phyloP scores from a whole-genome alignment of 2,888 invertebrate species.

The Beris morrisii region DNA sequence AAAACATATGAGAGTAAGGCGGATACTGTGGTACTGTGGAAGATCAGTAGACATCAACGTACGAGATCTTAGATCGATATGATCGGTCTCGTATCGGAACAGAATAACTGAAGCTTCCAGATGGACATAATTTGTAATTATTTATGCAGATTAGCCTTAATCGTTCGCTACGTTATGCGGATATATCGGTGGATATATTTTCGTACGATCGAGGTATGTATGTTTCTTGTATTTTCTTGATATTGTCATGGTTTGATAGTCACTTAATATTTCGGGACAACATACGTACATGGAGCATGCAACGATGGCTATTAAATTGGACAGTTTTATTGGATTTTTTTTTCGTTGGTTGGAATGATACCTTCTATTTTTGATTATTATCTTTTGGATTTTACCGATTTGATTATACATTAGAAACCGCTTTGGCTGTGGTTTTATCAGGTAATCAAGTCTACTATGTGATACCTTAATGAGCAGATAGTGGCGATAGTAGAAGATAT shows the following conservation, averaged over 20 bases:
- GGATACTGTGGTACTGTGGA: too few relatives aligned
- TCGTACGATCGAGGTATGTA: conserved; percentile 5
- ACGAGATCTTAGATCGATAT: too few relatives aligned
- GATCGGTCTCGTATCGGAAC: conserved; percentile 9
- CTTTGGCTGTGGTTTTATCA: too few relatives aligned
- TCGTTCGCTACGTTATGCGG: conserved; percentile 11
- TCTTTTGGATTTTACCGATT: conserved; percentile 10
- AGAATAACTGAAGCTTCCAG: conserved; percentile 29
- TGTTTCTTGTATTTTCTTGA: conserved; percentile 20
- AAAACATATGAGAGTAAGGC: too few relatives aligned
- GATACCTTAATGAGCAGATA: too few relatives aligned
- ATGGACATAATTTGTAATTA: conserved; percentile 39
- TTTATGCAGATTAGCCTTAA: conserved; percentile 39
- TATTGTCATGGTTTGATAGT: conserved; percentile 35
- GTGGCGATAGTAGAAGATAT: too few relatives aligned
- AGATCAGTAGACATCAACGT: too few relatives aligned
- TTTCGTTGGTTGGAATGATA: conserved; percentile 12
- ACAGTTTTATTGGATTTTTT: conserved; percentile 27
- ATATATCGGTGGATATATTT: neutral
- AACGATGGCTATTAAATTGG: conserved; percentile 11
- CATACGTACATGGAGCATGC: conserved; percentile 2
- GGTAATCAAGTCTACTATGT: too few relatives aligned
- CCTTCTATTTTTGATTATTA: conserved; percentile 11
- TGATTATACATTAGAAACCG: too few relatives aligned
- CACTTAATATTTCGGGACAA: conserved; percentile 18